Evolutionary conservation across 1,140 invertebrate species (phyloP), one percentile per base, ranked within the genome.

Genomic region (Drosophila varians): DNA sequence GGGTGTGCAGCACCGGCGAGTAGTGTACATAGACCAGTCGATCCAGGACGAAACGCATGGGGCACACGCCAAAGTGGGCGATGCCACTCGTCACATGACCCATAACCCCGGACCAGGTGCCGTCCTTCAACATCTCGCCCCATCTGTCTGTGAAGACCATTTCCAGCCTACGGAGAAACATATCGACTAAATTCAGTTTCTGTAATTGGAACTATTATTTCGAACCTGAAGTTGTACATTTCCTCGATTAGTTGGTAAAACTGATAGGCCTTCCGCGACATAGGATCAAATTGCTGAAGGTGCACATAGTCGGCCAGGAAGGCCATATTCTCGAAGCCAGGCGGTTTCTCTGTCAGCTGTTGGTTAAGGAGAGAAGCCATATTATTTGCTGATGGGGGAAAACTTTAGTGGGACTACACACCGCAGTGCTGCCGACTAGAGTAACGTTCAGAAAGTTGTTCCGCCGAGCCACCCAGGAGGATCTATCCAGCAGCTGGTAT

Each of bases 101-200:
- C 8, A 94, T 80, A 42, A 93, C 91, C 11, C 93, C 93, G 51
- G 92, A 92, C 69, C 92, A 93, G 14, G 87, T 91, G 12, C 93
- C 93, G 82, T 93, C 92, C 2, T 84, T 43, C 47, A 49, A 48
- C 21, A 68, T 8, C 34, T 92, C 91, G 2, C 93, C 93, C 93
- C 93, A 94, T 5, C 90, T 92, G 28, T 80, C 56, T 2, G 78
- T 82, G 14, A 83, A 54, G 16, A 65, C 69, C 19, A 93, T 78
- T 26, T 92, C 71, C 12, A 93, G 75, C 7, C 93, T 93, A 65
- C 21, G 0, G 9, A 4, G 6, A 47, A 23, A 47, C 6, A 23
- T n/a, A n/a, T n/a, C n/a, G n/a, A n/a, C n/a, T n/a, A n/a, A n/a
- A n/a, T n/a, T n/a, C n/a, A n/a, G n/a, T n/a, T n/a, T n/a, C n/a